A percentile compares a stretch with the other conserved stretches of the same genome.
These are phyloP conservation scores for Hyaena hyaena DNA, from an alignment of 2,113 vertebrate genomes.

Conservation along the genomic window DNA sequence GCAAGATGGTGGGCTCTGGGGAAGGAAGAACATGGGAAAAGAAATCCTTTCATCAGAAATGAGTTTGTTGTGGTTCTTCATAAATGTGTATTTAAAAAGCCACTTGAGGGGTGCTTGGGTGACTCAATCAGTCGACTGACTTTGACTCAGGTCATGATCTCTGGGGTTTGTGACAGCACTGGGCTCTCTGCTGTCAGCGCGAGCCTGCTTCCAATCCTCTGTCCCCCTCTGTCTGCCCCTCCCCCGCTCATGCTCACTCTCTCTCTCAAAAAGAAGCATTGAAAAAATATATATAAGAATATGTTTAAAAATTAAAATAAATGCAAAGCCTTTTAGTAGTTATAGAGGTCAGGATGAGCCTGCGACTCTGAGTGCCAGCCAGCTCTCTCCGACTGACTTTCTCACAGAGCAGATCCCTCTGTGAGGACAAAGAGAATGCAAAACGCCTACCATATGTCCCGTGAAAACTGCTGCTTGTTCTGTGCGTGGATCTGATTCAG, in stretches of 20 bases:
- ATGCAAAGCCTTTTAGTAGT: neutral
- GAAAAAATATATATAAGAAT: no score
- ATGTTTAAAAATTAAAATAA: no score
- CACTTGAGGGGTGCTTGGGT: neutral
- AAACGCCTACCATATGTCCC: neutral
- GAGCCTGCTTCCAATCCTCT: no score
- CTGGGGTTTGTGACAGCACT: no score
- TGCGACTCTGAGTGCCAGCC: neutral
- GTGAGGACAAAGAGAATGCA: neutral
- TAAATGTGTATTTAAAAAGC: neutral
- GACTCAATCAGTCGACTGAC: no score
- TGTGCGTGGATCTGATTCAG: neutral
- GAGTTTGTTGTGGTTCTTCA: neutral
- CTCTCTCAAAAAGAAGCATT: no score
- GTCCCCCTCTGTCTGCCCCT: no score
- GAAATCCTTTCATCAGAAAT: conserved; percentile 1
- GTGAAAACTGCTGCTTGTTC: neutral
- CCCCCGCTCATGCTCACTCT: no score
- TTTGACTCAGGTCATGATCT: no score
- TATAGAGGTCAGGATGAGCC: neutral
- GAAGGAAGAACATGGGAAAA: neutral
- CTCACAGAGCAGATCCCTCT: neutral
- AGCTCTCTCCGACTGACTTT: neutral
- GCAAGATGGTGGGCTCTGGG: neutral
- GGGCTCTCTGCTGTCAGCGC: no score